Conservation (phyloP, 2,113 vertebrate species). For the Orcinus orca region DNA sequence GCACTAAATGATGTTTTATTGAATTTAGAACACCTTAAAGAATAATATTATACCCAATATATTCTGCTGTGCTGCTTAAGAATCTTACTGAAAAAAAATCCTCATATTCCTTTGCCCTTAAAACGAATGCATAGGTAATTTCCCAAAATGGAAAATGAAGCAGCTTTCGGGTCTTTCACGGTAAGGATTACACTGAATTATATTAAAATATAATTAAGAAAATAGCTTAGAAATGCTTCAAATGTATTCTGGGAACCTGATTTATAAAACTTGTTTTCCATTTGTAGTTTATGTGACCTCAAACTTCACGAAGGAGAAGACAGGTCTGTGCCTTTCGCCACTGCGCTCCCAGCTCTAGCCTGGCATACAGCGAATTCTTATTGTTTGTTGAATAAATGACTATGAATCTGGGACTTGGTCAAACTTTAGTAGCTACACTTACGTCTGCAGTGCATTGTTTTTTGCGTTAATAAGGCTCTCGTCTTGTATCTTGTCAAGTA, state of each 20-base stretch:
- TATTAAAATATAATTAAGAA: slow-evolving; percentile 63
- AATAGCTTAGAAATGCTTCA: slow-evolving; percentile 57
- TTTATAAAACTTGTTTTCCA: slow-evolving; percentile 49
- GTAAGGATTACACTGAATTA: slow-evolving; percentile 30
- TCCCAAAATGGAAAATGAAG: slow-evolving; percentile 44
- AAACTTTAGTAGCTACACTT: slow-evolving; percentile 79
- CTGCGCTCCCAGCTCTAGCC: neutral
- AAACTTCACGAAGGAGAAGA: neutral
- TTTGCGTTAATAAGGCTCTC: slow-evolving; percentile 91
- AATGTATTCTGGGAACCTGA: slow-evolving; percentile 45
- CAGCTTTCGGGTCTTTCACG: slow-evolving; percentile 35
- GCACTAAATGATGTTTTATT: neutral
- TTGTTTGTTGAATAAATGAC: neutral
- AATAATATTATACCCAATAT: neutral
- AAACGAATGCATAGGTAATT: slow-evolving; percentile 44
- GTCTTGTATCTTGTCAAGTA: slow-evolving; percentile 94
- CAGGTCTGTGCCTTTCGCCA: neutral
- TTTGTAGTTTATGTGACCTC: neutral
- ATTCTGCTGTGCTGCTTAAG: neutral
- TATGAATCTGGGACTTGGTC: neutral
- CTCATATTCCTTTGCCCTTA: slow-evolving; percentile 41
- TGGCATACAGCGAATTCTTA: neutral
- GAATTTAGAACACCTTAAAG: slow-evolving; percentile 5
- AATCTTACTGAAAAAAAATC: neutral
- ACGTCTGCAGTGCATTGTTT: slow-evolving; percentile 96